Evolutionary conservation across 2,113 vertebrate genomes (phyloP), one percentile per base, ranked within the genome.

Genomic region (Poeciliopsis retropinna): DNA sequence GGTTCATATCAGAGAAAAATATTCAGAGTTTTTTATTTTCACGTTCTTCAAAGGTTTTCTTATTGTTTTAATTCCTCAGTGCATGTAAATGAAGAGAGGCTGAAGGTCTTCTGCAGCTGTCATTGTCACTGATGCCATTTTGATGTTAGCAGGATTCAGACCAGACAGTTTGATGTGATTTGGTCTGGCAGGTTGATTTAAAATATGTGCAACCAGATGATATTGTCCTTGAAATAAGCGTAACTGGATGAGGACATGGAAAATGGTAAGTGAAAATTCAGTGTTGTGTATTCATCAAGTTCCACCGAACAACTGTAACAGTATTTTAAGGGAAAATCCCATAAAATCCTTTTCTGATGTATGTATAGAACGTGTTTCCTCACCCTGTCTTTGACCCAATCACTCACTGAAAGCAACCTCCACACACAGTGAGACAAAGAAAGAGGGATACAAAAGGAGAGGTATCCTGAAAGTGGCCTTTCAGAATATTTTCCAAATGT

Each of bases 401-500:
- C 75, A 51, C 65, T 67, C 80, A 76, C 70, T 60, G 12, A 31
- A 75, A 67, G 75, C 75, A 78, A 71, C 67, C 77, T 66, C 54
- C 27, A 44, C 31, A 25, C 12, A 75, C 30, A 79, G 75, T 39
- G 76, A 81, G 64, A 86, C 82, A 89, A 77, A 87, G 79, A 78
- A 73, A 67, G 39, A 66, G 67, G 37, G 72, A 81, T 72, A 87
- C 80, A 91, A 80, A 87, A 72, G 71, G 67, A 70, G 60, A 66
- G 84, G 77, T 77, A 63, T 89, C 87, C 87, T 64, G 78, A 83
- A 82, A 86, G 77, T 87, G 81, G 60, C 74, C 80, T 60, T 72
- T 81, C 78, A 91, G 90, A 87, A 90, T 67, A 41, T 75, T 83
- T 86, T 93, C 89, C 88, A 90, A 87, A 68, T 80, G 80, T 86